phyloP scores from a whole-genome alignment of 2,797 vertebrate genomes.

The Petrocephalus sullivani region DNA sequence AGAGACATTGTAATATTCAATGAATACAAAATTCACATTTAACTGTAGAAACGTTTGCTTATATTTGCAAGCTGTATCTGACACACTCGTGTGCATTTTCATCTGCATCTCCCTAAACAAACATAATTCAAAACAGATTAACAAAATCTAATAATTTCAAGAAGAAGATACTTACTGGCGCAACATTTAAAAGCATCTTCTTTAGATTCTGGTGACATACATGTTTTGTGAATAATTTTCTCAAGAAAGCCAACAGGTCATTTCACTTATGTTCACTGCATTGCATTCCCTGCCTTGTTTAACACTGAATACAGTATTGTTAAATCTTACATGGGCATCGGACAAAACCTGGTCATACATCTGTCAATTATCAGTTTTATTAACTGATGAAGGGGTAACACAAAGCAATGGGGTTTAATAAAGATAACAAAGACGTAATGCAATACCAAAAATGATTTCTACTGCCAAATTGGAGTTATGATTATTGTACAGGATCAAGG shows the following conservation, averaged over 20 bases:
- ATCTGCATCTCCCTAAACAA: not conserved
- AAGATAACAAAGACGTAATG: not conserved
- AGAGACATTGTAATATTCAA: not conserved
- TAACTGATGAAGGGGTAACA: not conserved
- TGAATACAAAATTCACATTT: not conserved
- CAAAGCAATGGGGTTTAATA: not conserved
- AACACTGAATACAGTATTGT: not conserved
- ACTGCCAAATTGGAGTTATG: not conserved
- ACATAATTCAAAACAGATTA: not conserved
- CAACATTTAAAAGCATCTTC: not conserved
- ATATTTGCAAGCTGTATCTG: not conserved
- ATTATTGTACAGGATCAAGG: not conserved
- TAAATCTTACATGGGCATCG: not conserved
- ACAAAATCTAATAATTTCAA: not conserved
- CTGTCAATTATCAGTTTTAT: not conserved
- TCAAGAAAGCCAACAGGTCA: not conserved
- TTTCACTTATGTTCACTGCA: not conserved
- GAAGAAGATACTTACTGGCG: not conserved
- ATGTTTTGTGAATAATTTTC: not conserved
- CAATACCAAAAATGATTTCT: conserved; percentile 4
- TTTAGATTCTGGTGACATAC: not conserved
- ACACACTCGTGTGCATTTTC: not conserved
- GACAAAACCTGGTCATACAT: not conserved
- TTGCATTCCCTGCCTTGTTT: not conserved
- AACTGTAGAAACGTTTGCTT: not conserved